These are phyloP conservation scores for Bubo bubo DNA, from an alignment of 2,113 vertebrate genomes.

Conservation along the genomic window DNA sequence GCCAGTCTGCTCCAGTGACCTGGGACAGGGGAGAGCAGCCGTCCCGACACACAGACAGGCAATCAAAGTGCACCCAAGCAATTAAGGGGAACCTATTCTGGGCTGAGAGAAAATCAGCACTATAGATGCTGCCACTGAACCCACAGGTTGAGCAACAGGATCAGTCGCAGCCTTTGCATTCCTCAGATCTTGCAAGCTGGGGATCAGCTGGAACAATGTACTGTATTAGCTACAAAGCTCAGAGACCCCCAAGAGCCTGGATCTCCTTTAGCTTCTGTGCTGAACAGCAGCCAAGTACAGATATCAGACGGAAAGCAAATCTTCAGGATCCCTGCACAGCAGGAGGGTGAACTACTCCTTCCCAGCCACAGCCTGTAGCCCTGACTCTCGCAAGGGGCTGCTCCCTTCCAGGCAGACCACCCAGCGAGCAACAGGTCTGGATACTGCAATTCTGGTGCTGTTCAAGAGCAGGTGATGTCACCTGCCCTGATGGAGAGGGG, in stretches of 20 bases:
- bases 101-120: background rate
- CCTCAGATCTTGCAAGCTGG: background rate
- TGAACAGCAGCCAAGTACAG: background rate
- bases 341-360: background rate
- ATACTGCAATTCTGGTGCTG: accelerated
- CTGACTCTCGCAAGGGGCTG: background rate
- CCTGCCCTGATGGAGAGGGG: too few species aligned
- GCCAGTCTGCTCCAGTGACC: background rate
- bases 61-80: background rate
- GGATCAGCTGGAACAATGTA: background rate
- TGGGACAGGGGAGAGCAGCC: background rate
- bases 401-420: background rate
- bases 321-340: background rate
- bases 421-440: accelerated
- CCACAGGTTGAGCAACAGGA: background rate
- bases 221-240: background rate
- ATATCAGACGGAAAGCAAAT: background rate
- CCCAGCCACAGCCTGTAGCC: background rate
- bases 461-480: background rate
- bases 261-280: background rate
- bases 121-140: background rate
- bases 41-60: accelerated
- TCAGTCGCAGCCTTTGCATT: background rate
- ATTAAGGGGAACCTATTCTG: background rate
- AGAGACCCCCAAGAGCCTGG: background rate